Conservation (phyloP, 2,888 invertebrate genomes). For the Lasiommata megera region DNA sequence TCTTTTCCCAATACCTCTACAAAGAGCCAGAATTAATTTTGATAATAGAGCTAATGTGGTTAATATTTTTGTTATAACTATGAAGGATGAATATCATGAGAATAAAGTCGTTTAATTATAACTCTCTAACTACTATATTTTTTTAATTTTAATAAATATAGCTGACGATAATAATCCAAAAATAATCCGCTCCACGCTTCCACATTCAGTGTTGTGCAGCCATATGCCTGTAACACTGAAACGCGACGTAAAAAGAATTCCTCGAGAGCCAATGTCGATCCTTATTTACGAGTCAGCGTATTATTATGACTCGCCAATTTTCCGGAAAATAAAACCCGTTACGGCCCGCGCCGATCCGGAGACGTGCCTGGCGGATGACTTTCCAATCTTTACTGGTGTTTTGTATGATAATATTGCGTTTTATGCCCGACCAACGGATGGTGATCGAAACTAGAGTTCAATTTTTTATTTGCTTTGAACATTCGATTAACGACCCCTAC, state of each 20-base stretch:
- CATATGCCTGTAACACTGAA: slow-evolving; percentile 57
- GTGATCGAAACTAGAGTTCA: slow-evolving; percentile 14
- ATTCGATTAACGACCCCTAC: too few species aligned
- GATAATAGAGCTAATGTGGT: too few species aligned
- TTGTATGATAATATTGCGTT: slow-evolving; percentile 56
- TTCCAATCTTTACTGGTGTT: slow-evolving; percentile 58
- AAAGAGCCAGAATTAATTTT: too few species aligned
- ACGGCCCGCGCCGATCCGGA: slow-evolving; percentile 39
- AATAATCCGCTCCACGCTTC: background rate
- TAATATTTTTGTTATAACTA: too few species aligned
- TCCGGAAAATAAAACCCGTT: slow-evolving; percentile 68
- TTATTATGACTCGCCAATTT: slow-evolving; percentile 79
- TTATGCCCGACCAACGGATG: slow-evolving; percentile 17
- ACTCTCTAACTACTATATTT: too few species aligned
- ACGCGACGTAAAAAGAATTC: slow-evolving; percentile 75
- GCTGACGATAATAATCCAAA: background rate
- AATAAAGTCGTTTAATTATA: too few species aligned
- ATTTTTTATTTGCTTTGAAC: background rate
- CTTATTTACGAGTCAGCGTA: slow-evolving; percentile 78
- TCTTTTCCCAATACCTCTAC: too few species aligned
- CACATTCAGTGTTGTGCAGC: slow-evolving; percentile 27
- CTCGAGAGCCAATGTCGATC: slow-evolving; percentile 73
- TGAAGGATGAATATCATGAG: too few species aligned
- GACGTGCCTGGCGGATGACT: slow-evolving; percentile 57
- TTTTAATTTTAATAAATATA: too few species aligned